phyloP scores from a whole-genome alignment of 2,888 invertebrate species.

The Xylocampa areola region DNA sequence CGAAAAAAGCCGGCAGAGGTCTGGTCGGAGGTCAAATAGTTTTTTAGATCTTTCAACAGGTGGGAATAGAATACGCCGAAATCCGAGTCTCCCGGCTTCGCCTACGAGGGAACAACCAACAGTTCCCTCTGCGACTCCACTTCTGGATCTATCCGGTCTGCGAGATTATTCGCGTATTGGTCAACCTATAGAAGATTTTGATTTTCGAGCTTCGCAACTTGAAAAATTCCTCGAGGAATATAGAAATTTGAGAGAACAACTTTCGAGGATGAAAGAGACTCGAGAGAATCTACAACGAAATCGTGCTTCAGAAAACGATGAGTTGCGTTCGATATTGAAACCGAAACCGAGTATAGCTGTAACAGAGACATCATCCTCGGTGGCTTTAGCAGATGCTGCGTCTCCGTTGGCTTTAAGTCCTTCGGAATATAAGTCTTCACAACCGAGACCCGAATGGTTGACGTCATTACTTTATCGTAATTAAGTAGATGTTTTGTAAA shows the following conservation, averaged over 20 bases:
- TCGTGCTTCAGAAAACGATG: slow-evolving; percentile 86
- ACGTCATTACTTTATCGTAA: slow-evolving; percentile 85
- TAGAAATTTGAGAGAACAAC: slow-evolving; percentile 93
- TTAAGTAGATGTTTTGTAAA: slow-evolving; percentile 68
- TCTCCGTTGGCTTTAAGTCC: slow-evolving; percentile 82
- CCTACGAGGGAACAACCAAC: slow-evolving; percentile 88
- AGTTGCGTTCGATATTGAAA: slow-evolving; percentile 88
- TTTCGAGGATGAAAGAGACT: slow-evolving; percentile 94
- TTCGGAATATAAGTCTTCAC: slow-evolving; percentile 81
- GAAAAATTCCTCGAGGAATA: slow-evolving; percentile 95
- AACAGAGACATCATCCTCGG: slow-evolving; percentile 85
- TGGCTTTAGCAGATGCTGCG: slow-evolving; percentile 80
- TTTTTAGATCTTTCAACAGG: slow-evolving; percentile 92
- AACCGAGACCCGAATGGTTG: slow-evolving; percentile 83
- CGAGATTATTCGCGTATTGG: slow-evolving; percentile 84
- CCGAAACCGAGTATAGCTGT: slow-evolving; percentile 88
- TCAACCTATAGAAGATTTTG: slow-evolving; percentile 90
- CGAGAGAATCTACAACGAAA: slow-evolving; percentile 91
- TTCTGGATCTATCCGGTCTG: slow-evolving; percentile 90
- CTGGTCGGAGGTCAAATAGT: slow-evolving; percentile 91
- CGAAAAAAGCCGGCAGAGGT: slow-evolving; percentile 77
- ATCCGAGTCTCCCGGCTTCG: slow-evolving; percentile 91
- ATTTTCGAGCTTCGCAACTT: slow-evolving; percentile 94
- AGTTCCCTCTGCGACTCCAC: slow-evolving; percentile 90
- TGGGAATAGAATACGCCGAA: slow-evolving; percentile 78